Conservation (phyloP, 2,888 invertebrate species). For the Branchellion lobata region DNA sequence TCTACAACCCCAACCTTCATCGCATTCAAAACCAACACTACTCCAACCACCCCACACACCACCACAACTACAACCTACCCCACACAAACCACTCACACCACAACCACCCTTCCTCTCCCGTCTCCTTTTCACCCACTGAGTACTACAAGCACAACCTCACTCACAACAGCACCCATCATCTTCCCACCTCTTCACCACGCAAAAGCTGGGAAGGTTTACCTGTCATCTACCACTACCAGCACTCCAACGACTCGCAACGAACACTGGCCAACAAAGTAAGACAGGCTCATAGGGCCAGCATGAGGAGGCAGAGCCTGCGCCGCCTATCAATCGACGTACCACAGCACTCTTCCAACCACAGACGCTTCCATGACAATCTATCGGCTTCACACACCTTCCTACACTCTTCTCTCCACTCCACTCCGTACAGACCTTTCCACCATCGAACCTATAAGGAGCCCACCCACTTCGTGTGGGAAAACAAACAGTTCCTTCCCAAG, state of each 20-base stretch:
- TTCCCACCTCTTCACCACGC: neutral
- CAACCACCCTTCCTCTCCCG: neutral
- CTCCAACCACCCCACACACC: neutral
- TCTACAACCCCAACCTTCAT: neutral
- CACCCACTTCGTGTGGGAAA: constrained; percentile 34
- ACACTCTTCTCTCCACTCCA: neutral
- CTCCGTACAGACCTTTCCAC: neutral
- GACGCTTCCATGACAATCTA: neutral
- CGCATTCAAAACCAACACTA: neutral
- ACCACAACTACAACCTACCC: neutral
- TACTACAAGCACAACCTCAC: neutral
- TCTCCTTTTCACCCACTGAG: neutral
- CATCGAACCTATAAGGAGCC: neutral
- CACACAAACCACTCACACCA: neutral
- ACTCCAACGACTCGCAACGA: constrained; percentile 5
- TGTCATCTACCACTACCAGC: constrained; percentile 40
- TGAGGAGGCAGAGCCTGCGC: constrained; percentile 33
- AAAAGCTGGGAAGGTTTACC: constrained; percentile 36
- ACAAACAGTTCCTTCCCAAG: neutral
- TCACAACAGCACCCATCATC: neutral
- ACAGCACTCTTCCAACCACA: neutral
- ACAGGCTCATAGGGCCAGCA: constrained; percentile 32
- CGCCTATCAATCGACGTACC: constrained; percentile 25
- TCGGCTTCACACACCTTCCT: neutral
- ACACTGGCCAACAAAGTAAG: constrained; percentile 24